phyloP scores from a whole-genome alignment of 2,113 vertebrate species.

The Alaudala cheleensis region DNA sequence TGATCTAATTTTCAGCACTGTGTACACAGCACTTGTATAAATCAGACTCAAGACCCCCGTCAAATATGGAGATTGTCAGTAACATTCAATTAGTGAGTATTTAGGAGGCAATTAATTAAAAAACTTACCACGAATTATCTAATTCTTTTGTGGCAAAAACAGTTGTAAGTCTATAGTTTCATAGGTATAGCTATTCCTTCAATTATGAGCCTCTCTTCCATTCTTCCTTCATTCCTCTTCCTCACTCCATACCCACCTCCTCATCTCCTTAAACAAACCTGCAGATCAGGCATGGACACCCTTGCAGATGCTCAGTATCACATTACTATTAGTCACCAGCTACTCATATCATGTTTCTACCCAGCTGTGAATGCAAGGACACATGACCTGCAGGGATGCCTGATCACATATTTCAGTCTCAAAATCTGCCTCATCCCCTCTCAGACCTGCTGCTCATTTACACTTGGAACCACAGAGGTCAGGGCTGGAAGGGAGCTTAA shows the following conservation, averaged over 20 bases:
- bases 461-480: background rate
- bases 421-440: background rate
- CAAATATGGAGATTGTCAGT: background rate
- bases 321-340: background rate
- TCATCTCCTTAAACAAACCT: background rate
- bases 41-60: background rate
- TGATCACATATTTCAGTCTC: background rate
- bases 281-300: background rate
- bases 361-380: background rate
- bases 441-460: background rate
- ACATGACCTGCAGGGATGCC: background rate
- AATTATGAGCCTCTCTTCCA: background rate
- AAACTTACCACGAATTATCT: background rate
- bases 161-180: background rate
- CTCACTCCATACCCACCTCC: background rate
- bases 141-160: background rate
- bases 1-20: background rate
- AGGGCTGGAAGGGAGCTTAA: background rate
- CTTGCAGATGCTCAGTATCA: background rate
- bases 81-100: background rate
- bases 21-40: background rate
- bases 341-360: background rate
- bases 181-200: background rate
- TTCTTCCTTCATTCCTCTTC: background rate
- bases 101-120: slow-evolving; percentile 26